Percentiles rank a stretch among this genome's conserved stretches.
phyloP scores from a whole-genome alignment of 2,888 invertebrate species.

The Cancer borealis region DNA sequence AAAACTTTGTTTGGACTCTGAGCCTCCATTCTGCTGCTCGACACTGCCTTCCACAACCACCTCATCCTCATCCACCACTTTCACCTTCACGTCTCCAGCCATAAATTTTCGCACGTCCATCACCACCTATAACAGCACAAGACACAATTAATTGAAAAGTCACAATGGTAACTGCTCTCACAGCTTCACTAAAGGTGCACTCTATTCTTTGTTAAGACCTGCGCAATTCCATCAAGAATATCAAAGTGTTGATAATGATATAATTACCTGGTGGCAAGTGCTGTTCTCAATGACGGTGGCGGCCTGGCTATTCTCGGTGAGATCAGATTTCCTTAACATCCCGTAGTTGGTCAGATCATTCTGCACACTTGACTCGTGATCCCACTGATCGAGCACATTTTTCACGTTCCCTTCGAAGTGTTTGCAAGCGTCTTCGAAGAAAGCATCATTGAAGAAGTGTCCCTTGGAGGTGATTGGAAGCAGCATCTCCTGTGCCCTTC shows the following conservation, averaged over 20 bases:
- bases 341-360: slow-evolving; percentile 63
- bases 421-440: slow-evolving; percentile 66
- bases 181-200: neutral
- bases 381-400: slow-evolving; percentile 61
- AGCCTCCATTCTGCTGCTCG: slow-evolving; percentile 54
- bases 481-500: neutral
- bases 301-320: slow-evolving; percentile 69
- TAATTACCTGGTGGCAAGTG: slow-evolving; percentile 62
- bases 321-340: slow-evolving; percentile 57
- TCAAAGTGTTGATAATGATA: neutral
- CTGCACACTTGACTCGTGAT: neutral
- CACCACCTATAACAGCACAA: slow-evolving; percentile 58
- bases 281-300: slow-evolving; percentile 61
- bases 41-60: slow-evolving; percentile 65
- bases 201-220: neutral
- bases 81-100: slow-evolving; percentile 65
- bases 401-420: slow-evolving; percentile 68
- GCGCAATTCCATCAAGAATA: neutral
- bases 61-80: slow-evolving; percentile 69
- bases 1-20: slow-evolving; percentile 59
- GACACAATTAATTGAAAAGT: neutral
- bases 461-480: slow-evolving; percentile 40
- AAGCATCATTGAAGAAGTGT: slow-evolving; percentile 44
- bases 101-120: slow-evolving; percentile 70
- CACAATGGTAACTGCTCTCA: too few species aligned